Evolutionary conservation across 2,888 invertebrate genomes (phyloP), one percentile per base, ranked within the genome.

Genomic region (Caenorhabditis afra): DNA sequence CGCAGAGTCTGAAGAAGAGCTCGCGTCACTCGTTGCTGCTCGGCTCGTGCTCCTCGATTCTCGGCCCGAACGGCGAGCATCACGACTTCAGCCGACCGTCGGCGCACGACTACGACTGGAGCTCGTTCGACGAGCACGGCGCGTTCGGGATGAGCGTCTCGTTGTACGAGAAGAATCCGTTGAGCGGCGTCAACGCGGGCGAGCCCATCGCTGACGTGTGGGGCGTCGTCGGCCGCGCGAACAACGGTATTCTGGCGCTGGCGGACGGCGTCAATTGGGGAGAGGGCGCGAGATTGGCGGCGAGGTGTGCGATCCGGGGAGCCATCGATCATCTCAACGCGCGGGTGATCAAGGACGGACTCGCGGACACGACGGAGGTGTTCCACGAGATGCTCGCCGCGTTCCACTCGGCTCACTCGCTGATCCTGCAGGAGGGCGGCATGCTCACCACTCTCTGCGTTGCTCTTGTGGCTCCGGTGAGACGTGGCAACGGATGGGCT

Each of bases 231-330:
- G 92, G 92, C 8, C 88, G 93, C 14, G 90, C 88, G n/a, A 94
- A 95, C 91, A 94, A 93, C 79, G 94, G 94, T 65, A 92, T 95
- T 71, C 92, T 95, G 90, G 94, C 94, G 14, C 92, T 96, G 71
- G 95, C 95, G 3, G 95, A 95, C 91, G 95, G 95, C 23, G 95
- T 95, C 1, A 95, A 96, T 91, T 96, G 95, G 95, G 95, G 95
- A 91, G 94, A 95, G 90, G 95, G 95, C 87, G 94, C 95, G 1
- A 59, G 85, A 64, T 68, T 85, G 52, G 86, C 86, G 18, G 86
- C 86, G 2, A 50, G 89, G 52, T 94, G 95, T 71, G 95, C 95
- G 0, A 93, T 95, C 16, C 94, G 95, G 88, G 95, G 95, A 29
- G 94, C 94, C 87, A 92, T 95, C 84, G 94, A 95, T 87, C 95